These are phyloP conservation scores for Odiellus spinosus DNA, from an alignment of 2,888 invertebrate genomes.

Conservation along the genomic window DNA sequence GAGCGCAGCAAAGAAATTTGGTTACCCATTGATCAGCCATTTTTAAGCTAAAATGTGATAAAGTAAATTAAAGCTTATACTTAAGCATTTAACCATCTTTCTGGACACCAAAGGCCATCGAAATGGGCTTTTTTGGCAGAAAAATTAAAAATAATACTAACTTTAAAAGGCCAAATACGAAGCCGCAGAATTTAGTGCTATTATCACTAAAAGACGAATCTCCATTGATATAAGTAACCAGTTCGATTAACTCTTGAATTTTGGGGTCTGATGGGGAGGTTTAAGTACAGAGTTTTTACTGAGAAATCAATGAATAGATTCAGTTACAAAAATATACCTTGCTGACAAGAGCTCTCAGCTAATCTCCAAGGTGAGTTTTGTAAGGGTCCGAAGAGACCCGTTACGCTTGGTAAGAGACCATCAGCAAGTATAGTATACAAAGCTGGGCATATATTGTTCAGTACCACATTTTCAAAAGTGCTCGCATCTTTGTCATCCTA, in stretches of 20 bases:
- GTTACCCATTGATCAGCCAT: background rate
- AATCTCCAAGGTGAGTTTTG: conserved; percentile 79
- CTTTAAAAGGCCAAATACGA: conserved; percentile 70
- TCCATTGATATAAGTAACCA: too few species aligned
- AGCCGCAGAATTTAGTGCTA: conserved; percentile 50
- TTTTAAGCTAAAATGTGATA: too few species aligned
- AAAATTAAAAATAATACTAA: conserved; percentile 21
- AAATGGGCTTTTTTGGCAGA: too few species aligned
- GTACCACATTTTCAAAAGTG: conserved; percentile 29
- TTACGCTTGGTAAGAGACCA: conserved; percentile 60
- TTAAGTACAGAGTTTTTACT: too few species aligned
- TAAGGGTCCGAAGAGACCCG: conserved; percentile 70
- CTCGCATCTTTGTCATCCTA: too few species aligned
- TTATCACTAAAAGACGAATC: too few species aligned
- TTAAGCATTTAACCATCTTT: too few species aligned
- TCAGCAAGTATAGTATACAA: conserved; percentile 67
- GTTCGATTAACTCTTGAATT: too few species aligned
- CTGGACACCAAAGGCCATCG: too few species aligned
- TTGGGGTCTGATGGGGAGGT: too few species aligned
- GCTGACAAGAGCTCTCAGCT: conserved; percentile 69
- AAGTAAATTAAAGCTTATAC: too few species aligned
- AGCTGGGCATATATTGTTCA: conserved; percentile 63
- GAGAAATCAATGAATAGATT: too few species aligned
- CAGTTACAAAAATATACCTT: conserved; percentile 39
- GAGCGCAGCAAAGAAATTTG: background rate